Evolutionary conservation across 2,888 invertebrate species (phyloP).

Genomic region (Plutella xylostella): DNA sequence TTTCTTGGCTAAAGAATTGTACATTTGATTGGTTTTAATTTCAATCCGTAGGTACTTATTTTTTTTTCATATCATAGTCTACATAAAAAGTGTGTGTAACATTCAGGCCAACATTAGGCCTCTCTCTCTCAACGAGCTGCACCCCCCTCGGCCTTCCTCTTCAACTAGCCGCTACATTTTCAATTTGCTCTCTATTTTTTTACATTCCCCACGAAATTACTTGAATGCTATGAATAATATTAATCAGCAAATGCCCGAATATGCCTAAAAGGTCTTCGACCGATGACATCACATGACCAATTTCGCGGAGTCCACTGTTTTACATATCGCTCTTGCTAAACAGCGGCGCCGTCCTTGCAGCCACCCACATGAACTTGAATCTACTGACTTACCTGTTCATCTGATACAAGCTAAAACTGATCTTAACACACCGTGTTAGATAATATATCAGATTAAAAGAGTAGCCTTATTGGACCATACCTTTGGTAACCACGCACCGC

Average conservation of each 20-base stretch:
- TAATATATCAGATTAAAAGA: constrained; percentile 2
- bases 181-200: too few species aligned
- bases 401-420: constrained; percentile 7
- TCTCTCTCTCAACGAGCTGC: too few species aligned
- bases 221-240: too few species aligned
- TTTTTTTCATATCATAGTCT: too few species aligned
- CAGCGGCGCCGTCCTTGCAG: constrained; percentile 40
- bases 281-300: constrained; percentile 36
- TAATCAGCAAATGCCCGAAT: not conserved
- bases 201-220: too few species aligned
- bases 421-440: not conserved
- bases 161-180: too few species aligned
- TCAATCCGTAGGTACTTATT: too few species aligned
- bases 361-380: constrained; percentile 42
- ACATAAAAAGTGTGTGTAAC: too few species aligned
- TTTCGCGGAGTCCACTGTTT: not conserved
- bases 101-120: too few species aligned
- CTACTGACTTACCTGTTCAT: not conserved
- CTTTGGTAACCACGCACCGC: constrained; percentile 46
- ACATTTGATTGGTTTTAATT: too few species aligned
- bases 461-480: constrained; percentile 24
- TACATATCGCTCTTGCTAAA: not conserved
- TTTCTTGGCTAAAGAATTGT: too few species aligned
- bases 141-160: too few species aligned
- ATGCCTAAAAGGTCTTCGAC: constrained; percentile 28